phyloP scores from a whole-genome alignment of 35 echinoderm and acorn worm genomes.

The Strongylocentrotus purpuratus region DNA sequence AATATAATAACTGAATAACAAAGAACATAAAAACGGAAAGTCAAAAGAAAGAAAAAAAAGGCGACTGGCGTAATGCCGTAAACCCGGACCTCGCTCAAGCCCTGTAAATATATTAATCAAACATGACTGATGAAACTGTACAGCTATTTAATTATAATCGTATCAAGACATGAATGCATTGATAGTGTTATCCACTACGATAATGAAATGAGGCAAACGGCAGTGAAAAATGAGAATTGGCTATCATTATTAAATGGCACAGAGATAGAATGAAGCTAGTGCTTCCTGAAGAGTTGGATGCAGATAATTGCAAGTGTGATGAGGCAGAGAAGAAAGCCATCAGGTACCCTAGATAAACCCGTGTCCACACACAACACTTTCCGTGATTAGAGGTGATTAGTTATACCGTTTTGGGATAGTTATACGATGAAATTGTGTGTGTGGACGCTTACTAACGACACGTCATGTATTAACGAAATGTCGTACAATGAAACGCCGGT shows the following conservation, averaged over 20 bases:
- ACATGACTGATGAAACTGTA: background rate
- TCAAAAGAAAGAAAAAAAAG: too few species aligned
- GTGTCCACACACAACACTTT: too few species aligned
- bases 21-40: too few species aligned
- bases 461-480: too few species aligned
- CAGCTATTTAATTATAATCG: background rate
- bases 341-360: background rate
- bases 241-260: background rate
- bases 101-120: background rate
- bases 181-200: background rate
- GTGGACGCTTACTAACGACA: too few species aligned
- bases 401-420: too few species aligned
- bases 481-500: too few species aligned
- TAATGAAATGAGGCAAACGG: background rate
- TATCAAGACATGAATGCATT: background rate
- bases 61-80: background rate
- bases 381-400: too few species aligned
- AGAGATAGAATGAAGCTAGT: background rate
- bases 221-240: background rate
- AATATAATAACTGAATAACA: too few species aligned
- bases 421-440: too few species aligned
- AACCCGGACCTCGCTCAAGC: background rate
- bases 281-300: background rate
- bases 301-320: conserved; percentile 8
- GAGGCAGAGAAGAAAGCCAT: background rate